These are phyloP conservation scores for Dasysyrphus albostriatus DNA, from an alignment of 2,888 invertebrate species.

Conservation along the genomic window DNA sequence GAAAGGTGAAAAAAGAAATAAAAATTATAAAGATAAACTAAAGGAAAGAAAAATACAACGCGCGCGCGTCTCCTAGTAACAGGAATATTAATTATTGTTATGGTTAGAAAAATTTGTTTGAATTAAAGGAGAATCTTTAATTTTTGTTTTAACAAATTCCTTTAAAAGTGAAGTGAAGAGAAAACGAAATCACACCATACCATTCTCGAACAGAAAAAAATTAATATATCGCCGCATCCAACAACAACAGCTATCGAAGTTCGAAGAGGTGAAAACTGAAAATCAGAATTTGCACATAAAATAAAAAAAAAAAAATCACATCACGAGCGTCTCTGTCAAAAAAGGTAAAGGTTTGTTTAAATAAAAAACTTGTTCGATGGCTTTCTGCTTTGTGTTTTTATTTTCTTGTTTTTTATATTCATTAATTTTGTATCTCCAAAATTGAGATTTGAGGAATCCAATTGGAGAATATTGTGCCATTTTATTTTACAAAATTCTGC, in stretches of 20 bases:
- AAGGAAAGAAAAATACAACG: conserved; percentile 16
- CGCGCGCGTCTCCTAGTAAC: conserved; percentile 28
- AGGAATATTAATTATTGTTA: neutral
- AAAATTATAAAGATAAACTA: conserved; percentile 13
- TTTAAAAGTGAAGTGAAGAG: conserved; percentile 7
- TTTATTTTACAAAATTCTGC: conserved; percentile 1
- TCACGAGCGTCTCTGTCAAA: conserved; percentile 67
- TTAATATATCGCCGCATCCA: conserved; percentile 20
- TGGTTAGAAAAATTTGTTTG: conserved; percentile 1
- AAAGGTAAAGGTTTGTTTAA: conserved; percentile 53
- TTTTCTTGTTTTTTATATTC: neutral
- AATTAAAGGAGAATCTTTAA: conserved; percentile 6
- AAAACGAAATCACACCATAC: neutral
- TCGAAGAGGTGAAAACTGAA: conserved; percentile 41
- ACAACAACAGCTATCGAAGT: conserved; percentile 45
- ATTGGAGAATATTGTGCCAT: conserved; percentile 10
- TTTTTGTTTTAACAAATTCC: neutral
- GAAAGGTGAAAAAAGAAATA: conserved; percentile 41
- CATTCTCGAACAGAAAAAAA: neutral
- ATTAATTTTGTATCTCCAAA: neutral
- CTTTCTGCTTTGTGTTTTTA: conserved; percentile 21
- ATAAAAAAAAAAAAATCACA: conserved; percentile 44
- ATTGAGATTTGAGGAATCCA: conserved; percentile 22
- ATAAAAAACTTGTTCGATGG: conserved; percentile 59
- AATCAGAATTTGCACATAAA: conserved; percentile 38